Base-by-base conservation (phyloP, 2,888 invertebrate species). In the Gastrophysa polygoni region DNA sequence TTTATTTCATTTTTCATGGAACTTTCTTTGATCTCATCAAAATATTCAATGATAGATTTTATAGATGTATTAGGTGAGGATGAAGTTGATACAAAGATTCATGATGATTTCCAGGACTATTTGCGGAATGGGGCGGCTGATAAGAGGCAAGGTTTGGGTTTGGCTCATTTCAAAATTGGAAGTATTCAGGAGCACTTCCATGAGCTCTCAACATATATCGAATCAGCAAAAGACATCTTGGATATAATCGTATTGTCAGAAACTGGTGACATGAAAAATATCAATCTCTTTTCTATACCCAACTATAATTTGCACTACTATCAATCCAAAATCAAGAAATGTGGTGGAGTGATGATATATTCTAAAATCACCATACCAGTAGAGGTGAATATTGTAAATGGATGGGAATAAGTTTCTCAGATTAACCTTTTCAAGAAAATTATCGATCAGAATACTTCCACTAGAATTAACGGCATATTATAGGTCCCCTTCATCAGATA, bases 31-130 rank as follows among this genome's bases (percentile, higher is more conserved):
- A 14, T 11, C 3, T n/a, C 11, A 6, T 6, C 14, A 3, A 1
- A 38, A 38, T 38, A n/a, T 38, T 1, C 3, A 38, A 49, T 49
- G 49, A 29, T 49, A 29, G 44, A 56, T 28, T 47, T 46, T 29
- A 3, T 56, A 11, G 29, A 56, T 47, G 29, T 46, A 17, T 47
- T 56, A 56, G 47, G 47, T 18, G 29, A 29, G 11, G 28, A 18
- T 18, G 44, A 55, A 43, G 21, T 55, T 43, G 54, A 55, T 7
- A 55, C 54, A 55, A 46, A 44, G 47, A 46, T 44, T 28, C n/a
- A 16, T 18, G 46, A 56, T 56, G 29, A 56, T 28, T 28, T 56
- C 18, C 44, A 17, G 10, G 18, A 28, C 6, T 56, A 56, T 46
- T 5, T 56, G 16, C 46, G 28, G 18, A n/a, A 18, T 6, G 28